Percentiles rank a stretch among this genome's conserved stretches.
Evolutionary conservation across 2,797 vertebrate genomes (phyloP).

Genomic region (Neosilurus mollespiculum): DNA sequence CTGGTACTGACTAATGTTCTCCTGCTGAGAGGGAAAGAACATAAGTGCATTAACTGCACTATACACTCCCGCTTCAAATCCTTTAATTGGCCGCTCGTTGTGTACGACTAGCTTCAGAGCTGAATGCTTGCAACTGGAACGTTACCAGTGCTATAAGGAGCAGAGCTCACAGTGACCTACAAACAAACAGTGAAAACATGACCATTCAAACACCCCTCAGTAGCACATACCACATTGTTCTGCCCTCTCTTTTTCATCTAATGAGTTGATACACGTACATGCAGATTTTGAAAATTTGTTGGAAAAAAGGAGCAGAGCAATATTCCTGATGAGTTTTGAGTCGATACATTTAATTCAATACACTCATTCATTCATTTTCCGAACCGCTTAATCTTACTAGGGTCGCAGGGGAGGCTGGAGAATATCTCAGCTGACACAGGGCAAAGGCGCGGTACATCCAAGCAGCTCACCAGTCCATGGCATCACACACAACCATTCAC

Average conservation of each 20-base stretch:
- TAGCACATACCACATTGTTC: conserved; percentile 24
- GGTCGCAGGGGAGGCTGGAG: too few species aligned
- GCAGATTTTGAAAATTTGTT: not conserved
- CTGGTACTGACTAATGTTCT: conserved; percentile 43
- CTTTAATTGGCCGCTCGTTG: conserved; percentile 57
- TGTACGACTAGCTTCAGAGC: conserved; percentile 50
- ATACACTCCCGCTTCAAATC: conserved; percentile 55
- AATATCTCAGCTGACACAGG: too few species aligned
- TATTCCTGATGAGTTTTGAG: not conserved
- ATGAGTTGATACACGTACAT: not conserved
- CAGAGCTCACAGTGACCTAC: conserved; percentile 21
- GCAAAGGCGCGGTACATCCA: too few species aligned
- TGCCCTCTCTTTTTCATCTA: conserved; percentile 9
- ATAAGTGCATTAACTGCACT: conserved; percentile 36
- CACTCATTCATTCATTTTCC: too few species aligned
- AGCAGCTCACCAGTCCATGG: too few species aligned
- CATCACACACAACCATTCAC: too few species aligned
- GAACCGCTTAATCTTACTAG: too few species aligned
- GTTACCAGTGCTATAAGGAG: conserved; percentile 32
- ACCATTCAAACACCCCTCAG: conserved; percentile 43
- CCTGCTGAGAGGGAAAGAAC: conserved; percentile 36
- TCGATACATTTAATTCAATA: too few species aligned
- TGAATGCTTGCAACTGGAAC: conserved; percentile 31
- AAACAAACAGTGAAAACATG: conserved; percentile 56
- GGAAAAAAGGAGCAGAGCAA: not conserved